Percentiles rank a stretch among this genome's conserved stretches.
phyloP scores from a whole-genome alignment of 2,797 vertebrate genomes.

The Iguana delicatissima region DNA sequence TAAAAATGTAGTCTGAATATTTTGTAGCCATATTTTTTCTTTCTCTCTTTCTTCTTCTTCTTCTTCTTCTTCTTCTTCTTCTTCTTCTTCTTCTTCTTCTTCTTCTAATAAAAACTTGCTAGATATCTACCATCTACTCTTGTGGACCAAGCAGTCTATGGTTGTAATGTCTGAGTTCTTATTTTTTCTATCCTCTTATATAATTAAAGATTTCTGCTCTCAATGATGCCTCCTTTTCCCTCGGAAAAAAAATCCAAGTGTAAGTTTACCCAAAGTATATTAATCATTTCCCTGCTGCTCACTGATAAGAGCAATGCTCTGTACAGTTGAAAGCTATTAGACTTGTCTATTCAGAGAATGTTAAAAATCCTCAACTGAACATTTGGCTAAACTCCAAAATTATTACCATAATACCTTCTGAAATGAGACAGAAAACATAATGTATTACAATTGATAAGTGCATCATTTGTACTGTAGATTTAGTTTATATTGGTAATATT shows the following conservation, averaged over 20 bases:
- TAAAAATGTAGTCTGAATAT: slow-evolving; percentile 84
- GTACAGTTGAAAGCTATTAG: slow-evolving; percentile 77
- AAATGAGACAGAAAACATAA: slow-evolving; percentile 81
- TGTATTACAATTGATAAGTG: slow-evolving; percentile 77
- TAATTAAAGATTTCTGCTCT: slow-evolving; percentile 79
- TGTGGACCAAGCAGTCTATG: slow-evolving; percentile 81
- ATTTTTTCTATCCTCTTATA: slow-evolving; percentile 78
- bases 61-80: slow-evolving; percentile 81
- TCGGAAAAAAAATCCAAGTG: slow-evolving; percentile 68
- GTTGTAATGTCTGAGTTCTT: slow-evolving; percentile 81
- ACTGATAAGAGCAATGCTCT: slow-evolving; percentile 77
- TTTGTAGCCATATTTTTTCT: slow-evolving; percentile 83
- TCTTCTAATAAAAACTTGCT: slow-evolving; percentile 81
- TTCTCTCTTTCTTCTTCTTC: slow-evolving; percentile 81
- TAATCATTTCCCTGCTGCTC: slow-evolving; percentile 79
- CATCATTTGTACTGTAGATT: slow-evolving; percentile 66
- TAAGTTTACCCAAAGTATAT: slow-evolving; percentile 78
- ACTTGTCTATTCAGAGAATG: slow-evolving; percentile 73
- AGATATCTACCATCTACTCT: slow-evolving; percentile 82
- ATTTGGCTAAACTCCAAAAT: slow-evolving; percentile 80
- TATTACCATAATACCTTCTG: slow-evolving; percentile 82
- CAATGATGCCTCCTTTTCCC: slow-evolving; percentile 71
- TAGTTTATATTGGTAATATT: slow-evolving; percentile 75
- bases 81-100: slow-evolving; percentile 81
- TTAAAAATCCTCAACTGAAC: slow-evolving; percentile 76